Percentiles rank a stretch among this genome's conserved stretches.
phyloP scores from a whole-genome alignment of 1,140 invertebrate genomes.

The Dendroctonus ponderosae region DNA sequence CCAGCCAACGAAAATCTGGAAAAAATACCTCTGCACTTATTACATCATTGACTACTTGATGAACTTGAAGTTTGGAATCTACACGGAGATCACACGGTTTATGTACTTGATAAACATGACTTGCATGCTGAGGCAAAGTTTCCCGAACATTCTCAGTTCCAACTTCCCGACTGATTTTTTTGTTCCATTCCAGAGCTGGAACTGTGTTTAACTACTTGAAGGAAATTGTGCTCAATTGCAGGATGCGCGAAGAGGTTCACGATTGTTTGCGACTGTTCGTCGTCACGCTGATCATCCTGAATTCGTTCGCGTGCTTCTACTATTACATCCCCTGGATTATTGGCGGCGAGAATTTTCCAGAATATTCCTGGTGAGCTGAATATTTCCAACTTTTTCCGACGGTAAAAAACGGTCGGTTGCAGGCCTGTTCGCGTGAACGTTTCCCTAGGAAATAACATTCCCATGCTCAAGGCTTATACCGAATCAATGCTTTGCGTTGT shows the following conservation, averaged over 20 bases:
- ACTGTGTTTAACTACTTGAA: slow-evolving; percentile 13
- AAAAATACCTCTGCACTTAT: slow-evolving; percentile 25
- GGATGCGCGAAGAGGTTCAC: slow-evolving; percentile 10
- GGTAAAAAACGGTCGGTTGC: background rate
- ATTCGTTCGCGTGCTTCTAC: slow-evolving; percentile 16
- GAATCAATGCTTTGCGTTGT: slow-evolving; percentile 22
- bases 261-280: slow-evolving; percentile 11
- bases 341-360: slow-evolving; percentile 3
- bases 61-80: slow-evolving; percentile 13
- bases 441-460: background rate
- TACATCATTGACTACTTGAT: slow-evolving; percentile 25
- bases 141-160: background rate
- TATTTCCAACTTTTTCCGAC: background rate
- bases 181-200: slow-evolving; percentile 1
- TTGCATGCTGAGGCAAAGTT: slow-evolving; percentile 11
- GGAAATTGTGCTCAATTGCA: slow-evolving; percentile 15
- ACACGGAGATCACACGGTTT: background rate
- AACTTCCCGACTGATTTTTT: background rate
- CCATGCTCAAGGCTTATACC: background rate
- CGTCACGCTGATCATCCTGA: slow-evolving; percentile 9
- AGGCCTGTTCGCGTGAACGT: background rate
- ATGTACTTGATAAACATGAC: slow-evolving; percentile 18
- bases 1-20: slow-evolving; percentile 17
- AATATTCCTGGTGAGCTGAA: slow-evolving; percentile 16
- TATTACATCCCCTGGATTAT: slow-evolving; percentile 20